Base-by-base conservation (phyloP, 2,113 vertebrate genomes). In the Aphyosemion australe region DNA sequence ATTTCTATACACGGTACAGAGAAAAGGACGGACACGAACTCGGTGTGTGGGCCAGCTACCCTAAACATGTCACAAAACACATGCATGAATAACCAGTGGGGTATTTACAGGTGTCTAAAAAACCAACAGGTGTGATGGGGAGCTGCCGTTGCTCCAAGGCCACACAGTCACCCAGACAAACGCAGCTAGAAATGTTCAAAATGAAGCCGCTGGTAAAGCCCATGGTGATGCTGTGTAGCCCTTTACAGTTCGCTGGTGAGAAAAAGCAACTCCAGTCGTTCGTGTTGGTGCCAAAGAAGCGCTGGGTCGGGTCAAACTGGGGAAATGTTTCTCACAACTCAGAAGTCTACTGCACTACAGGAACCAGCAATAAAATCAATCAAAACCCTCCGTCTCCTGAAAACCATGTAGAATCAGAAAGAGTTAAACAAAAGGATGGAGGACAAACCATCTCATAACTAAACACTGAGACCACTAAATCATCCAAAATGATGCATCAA, bases 181-280 rank as follows among this genome's bases (percentile, higher is more conserved):
- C 20, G 46, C 47, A 7, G 6, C 45, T 46, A n/a, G 16, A 46
- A 6, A 46, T 8, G 15, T 46, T 8, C 45, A 46, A 45, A 9
- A 13, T 4, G 14, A 3, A 15, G 6, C 14, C 1, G 14, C 5
- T 46, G 15, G n/a, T 1, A 48, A 19, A 18, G 41, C 34, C 32
- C 6, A 1, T 21, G 55, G 34, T 3, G 56, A 76, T 9, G 6
- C 71, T 51, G 66, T 61, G 78, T 69, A 88, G 88, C 86, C 87
- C 88, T 88, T 41, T 83, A 72, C 65, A 46, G 52, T 76, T 61
- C 84, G 90, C 88, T 88, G 87, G 87, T 90, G 84, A 81, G 69
- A 74, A 83, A 70, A 74, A 82, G 70, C 61, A 45, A 68, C 66
- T 49, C 54, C 16, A 54, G 31, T 49, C 39, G 34, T 18, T 37